phyloP scores from a whole-genome alignment of 2,113 vertebrate species.

The Protobothrops mucrosquamatus region DNA sequence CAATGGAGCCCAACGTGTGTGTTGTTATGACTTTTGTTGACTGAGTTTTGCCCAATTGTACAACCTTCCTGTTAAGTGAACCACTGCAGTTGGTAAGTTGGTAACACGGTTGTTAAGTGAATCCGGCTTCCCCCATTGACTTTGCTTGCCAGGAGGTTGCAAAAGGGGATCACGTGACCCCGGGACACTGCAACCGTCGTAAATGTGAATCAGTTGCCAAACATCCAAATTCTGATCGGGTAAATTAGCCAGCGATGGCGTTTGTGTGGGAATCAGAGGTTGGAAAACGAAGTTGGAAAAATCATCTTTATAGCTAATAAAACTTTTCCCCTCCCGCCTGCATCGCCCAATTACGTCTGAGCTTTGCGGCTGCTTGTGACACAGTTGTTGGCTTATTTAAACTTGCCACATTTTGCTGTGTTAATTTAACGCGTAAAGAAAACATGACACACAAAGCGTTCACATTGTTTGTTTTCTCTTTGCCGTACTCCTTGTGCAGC shows the following conservation, averaged over 20 bases:
- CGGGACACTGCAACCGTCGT: too few relatives aligned
- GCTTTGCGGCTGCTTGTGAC: background rate
- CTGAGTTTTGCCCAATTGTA: background rate
- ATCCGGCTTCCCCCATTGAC: too few relatives aligned
- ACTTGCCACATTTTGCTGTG: background rate
- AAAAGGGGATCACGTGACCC: too few relatives aligned
- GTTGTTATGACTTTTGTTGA: too few relatives aligned
- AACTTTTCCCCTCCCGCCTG: background rate
- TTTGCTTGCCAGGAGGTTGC: too few relatives aligned
- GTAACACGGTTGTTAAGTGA: too few relatives aligned
- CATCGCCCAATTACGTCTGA: background rate
- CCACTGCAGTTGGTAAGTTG: too few relatives aligned
- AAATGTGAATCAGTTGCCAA: too few relatives aligned
- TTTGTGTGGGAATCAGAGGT: background rate
- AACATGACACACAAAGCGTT: background rate
- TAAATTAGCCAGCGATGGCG: too few relatives aligned
- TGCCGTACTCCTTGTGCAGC: background rate
- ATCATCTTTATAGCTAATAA: background rate
- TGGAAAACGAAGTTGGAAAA: background rate
- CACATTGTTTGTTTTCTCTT: background rate
- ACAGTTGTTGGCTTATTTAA: background rate
- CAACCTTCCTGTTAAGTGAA: too few relatives aligned
- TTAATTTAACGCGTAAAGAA: background rate
- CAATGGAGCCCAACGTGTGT: too few relatives aligned
- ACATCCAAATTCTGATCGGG: too few relatives aligned